Conservation (phyloP, 2,113 vertebrate species). For the Cyprinodon tularosa region DNA sequence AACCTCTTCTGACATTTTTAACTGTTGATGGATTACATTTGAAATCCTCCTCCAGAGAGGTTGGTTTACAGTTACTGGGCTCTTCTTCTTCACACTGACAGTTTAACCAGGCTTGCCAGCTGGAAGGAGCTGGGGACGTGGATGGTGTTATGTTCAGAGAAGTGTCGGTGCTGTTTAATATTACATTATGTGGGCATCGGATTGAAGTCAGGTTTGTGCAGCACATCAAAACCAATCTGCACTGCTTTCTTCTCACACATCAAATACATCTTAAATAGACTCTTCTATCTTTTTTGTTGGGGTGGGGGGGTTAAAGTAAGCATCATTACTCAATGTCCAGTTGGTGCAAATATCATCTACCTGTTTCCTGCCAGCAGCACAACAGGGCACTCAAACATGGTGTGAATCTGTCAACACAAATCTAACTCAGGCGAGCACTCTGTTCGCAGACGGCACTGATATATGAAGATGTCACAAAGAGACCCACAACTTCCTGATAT, state of each 20-base stretch:
- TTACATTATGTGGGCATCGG: constrained; percentile 40
- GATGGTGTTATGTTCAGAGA: constrained; percentile 46
- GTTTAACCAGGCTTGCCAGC: constrained; percentile 38
- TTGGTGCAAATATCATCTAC: constrained; percentile 30
- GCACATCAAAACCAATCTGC: constrained; percentile 29
- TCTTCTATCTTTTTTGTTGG: not conserved
- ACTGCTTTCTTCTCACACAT: constrained; percentile 5
- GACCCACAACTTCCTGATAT: constrained; percentile 45
- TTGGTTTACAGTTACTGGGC: constrained; percentile 17
- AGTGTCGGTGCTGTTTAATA: constrained; percentile 52
- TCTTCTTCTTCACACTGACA: constrained; percentile 39
- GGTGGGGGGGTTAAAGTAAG: not conserved
- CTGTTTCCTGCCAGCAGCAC: constrained; percentile 27
- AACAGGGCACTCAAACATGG: constrained; percentile 8
- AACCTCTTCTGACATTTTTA: constrained; percentile 22
- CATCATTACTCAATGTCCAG: constrained; percentile 28
- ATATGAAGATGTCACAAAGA: constrained; percentile 43
- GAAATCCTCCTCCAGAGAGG: constrained; percentile 48
- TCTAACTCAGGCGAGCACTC: constrained; percentile 40
- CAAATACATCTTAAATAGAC: constrained; percentile 8
- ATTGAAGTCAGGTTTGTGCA: constrained; percentile 2
- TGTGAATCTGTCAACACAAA: constrained; percentile 53
- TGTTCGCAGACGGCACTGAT: constrained; percentile 35
- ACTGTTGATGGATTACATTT: constrained; percentile 52
- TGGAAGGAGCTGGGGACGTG: constrained; percentile 34